Conservation (phyloP, 2,888 invertebrate species). For the Molorchus minor region DNA sequence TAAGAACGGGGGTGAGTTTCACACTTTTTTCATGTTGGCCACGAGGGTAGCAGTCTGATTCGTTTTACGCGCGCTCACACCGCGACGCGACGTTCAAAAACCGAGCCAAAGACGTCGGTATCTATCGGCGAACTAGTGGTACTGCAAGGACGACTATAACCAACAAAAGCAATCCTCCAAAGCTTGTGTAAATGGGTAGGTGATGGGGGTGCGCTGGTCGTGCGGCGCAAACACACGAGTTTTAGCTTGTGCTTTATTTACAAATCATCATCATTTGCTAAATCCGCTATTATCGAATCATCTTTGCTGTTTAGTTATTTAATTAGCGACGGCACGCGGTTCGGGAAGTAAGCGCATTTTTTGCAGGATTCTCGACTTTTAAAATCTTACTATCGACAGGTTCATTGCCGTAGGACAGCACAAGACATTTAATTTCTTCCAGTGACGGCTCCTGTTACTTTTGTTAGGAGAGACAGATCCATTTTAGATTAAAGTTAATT, state of each 20-base stretch:
- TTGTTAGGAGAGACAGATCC: too few relatives aligned
- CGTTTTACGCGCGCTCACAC: slow-evolving; percentile 26
- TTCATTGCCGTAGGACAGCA: too few relatives aligned
- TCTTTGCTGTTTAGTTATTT: slow-evolving; percentile 34
- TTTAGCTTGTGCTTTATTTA: slow-evolving; percentile 48
- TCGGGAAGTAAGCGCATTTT: not conserved
- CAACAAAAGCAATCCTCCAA: slow-evolving; percentile 48
- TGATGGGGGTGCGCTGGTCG: slow-evolving; percentile 51
- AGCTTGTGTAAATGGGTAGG: slow-evolving; percentile 50
- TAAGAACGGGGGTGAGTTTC: slow-evolving; percentile 10
- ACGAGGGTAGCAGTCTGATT: slow-evolving; percentile 30
- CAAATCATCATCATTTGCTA: slow-evolving; percentile 46
- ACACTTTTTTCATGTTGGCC: slow-evolving; percentile 25
- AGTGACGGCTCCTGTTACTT: too few relatives aligned
- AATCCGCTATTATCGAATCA: slow-evolving; percentile 45
- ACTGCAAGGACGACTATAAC: slow-evolving; percentile 41
- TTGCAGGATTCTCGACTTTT: too few relatives aligned
- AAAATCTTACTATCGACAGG: too few relatives aligned
- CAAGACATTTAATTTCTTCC: too few relatives aligned
- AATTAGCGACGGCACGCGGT: not conserved
- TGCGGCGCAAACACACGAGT: slow-evolving; percentile 48
- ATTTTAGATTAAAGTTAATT: too few relatives aligned
- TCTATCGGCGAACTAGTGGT: slow-evolving; percentile 31
- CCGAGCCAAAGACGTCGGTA: slow-evolving; percentile 27
- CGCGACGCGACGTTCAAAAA: slow-evolving; percentile 22